Base-by-base conservation (phyloP, 2,888 invertebrate genomes). In the Clunio marinus region DNA sequence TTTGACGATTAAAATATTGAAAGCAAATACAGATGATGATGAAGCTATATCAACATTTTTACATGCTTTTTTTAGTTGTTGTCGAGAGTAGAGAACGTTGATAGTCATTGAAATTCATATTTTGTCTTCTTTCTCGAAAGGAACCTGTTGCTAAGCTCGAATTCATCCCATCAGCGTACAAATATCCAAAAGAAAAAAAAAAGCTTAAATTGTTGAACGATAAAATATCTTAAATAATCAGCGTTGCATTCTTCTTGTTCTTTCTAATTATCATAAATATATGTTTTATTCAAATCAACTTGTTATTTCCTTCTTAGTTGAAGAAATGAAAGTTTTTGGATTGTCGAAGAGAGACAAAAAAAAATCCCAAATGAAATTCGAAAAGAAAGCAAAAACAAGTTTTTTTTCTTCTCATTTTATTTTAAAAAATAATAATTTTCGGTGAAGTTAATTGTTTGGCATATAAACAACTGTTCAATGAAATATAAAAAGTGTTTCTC, bases 331-430 rank as follows among this genome's bases (percentile, higher is more conserved):
- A 63, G 63, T 63, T 63, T 63, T 37, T 60, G 22, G 37, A 60
- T 60, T 37, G 24, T 17, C 8, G 24, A 60, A 57, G 25, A 59
- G 32, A 59, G 15, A 57, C 17, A 37, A 35, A 27, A 15, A 37
- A 62, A 62, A 62, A 32, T 62, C 15, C 24, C 15, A 27, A 63
- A 45, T 24, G 57, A 57, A 57, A 57, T 51, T 51, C 32, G 15
- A 58, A 58, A 58, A 37, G 55, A 66, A 66, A 66, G 66, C 55
- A 66, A 66, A 66, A 66, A 66, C 66, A 27, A 58, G 28, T 58
- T 27, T 27, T 27, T 24, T 24, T 58, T 22, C 7, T 51, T 51
- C 22, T 51, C 22, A 22, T 51, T 22, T 51, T 32, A 7, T 32
- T n/a, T n/a, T n/a, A n/a, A n/a, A n/a, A n/a, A n/a, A n/a, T n/a